Conservation (phyloP, 1,140 invertebrate genomes). For the Melanaphis sacchari region DNA sequence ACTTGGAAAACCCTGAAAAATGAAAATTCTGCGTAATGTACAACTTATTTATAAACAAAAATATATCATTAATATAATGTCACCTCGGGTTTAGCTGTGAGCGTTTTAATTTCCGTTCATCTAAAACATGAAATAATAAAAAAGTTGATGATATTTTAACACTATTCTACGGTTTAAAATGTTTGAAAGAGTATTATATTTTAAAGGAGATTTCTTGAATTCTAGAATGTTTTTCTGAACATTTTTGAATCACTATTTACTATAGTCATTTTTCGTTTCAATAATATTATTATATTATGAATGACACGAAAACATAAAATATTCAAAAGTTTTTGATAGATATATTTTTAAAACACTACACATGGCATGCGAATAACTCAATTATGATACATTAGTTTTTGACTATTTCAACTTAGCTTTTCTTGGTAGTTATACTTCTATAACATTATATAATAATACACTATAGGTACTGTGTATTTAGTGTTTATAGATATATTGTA, state of each 20-base stretch:
- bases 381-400: too few species aligned
- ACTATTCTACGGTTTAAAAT: not conserved
- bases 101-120: slow-evolving; percentile 7
- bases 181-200: not conserved
- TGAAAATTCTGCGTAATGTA: not conserved
- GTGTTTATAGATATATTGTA: not conserved
- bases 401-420: too few species aligned
- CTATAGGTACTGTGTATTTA: too few species aligned
- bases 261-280: not conserved
- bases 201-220: not conserved
- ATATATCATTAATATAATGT: not conserved
- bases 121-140: not conserved
- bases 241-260: not conserved
- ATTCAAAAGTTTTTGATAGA: not conserved
- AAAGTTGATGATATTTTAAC: not conserved
- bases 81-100: not conserved
- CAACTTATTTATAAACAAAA: slow-evolving; percentile 11
- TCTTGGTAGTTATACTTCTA: too few species aligned
- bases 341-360: not conserved
- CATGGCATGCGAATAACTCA: too few species aligned
- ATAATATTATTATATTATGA: not conserved
- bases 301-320: not conserved
- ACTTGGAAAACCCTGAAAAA: not conserved
- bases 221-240: not conserved
- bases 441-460: too few species aligned